These are phyloP conservation scores for Melanerpes formicivorus DNA, from an alignment of 2,113 vertebrate species.

Conservation along the genomic window DNA sequence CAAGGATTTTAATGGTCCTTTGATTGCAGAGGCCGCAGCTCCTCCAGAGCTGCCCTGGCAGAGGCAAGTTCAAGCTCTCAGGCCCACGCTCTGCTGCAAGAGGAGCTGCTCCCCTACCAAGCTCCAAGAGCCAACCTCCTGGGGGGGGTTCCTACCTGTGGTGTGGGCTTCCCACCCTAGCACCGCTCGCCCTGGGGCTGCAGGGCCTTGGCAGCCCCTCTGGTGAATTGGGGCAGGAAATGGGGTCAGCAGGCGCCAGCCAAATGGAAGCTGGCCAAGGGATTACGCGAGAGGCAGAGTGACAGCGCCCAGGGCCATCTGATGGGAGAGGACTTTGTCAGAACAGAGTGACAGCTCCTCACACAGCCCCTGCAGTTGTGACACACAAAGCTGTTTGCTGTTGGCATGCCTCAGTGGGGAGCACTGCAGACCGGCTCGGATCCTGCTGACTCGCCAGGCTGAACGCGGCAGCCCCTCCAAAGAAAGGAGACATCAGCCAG, in stretches of 20 bases:
- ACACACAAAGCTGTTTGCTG: constrained; percentile 32
- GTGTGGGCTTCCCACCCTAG: background rate
- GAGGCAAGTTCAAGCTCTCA: background rate
- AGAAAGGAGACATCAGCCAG: background rate
- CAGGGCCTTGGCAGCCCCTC: background rate
- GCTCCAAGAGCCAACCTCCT: background rate
- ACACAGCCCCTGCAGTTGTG: background rate
- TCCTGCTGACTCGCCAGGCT: fast-evolving
- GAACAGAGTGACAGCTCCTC: constrained; percentile 31
- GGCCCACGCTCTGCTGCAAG: background rate
- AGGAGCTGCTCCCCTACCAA: fast-evolving
- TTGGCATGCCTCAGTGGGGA: background rate
- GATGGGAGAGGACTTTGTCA: constrained; percentile 25
- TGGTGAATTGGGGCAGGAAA: constrained; percentile 51
- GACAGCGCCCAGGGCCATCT: constrained; percentile 52
- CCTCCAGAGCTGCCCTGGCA: background rate
- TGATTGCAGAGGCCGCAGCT: constrained; percentile 55
- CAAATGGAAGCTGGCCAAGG: constrained; percentile 37
- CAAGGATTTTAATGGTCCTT: constrained; percentile 59
- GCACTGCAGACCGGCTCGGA: background rate
- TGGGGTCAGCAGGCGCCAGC: background rate
- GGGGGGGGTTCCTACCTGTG: background rate
- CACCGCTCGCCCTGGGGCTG: background rate
- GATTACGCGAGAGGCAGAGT: constrained; percentile 14
- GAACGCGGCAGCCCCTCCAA: background rate